These are phyloP conservation scores for Trichonephila clavipes DNA, from an alignment of 1,140 invertebrate genomes.

Conservation along the genomic window DNA sequence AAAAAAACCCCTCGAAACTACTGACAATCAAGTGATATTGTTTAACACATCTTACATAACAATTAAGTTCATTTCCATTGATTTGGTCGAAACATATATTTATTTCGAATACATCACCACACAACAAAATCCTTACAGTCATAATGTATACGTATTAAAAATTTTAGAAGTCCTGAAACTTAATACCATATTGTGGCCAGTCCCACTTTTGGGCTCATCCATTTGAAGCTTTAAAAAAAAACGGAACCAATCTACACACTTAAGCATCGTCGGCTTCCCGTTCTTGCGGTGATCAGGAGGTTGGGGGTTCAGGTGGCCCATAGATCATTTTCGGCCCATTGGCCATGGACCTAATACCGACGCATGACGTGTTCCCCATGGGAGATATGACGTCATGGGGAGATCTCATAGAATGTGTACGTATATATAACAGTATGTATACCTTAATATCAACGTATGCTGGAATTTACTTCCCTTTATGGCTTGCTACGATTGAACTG, in stretches of 20 bases:
- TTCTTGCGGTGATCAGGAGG: constrained; percentile 14
- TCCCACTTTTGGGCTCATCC: neutral
- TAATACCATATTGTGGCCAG: no score
- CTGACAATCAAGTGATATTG: no score
- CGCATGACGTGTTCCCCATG: constrained; percentile 62
- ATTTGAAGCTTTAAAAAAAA: constrained; percentile 17
- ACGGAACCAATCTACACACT: constrained; percentile 43
- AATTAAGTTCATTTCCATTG: no score
- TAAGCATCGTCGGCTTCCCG: constrained; percentile 8
- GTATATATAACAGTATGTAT: neutral
- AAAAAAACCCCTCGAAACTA: no score
- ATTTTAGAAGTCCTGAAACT: no score
- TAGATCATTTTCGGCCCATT: constrained; percentile 73
- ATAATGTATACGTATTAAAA: no score
- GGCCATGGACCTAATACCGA: constrained; percentile 58
- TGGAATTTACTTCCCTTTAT: constrained; percentile 29
- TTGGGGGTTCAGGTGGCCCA: constrained; percentile 68
- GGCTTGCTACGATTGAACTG: neutral
- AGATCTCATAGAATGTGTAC: neutral
- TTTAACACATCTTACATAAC: no score
- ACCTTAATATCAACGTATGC: constrained; percentile 9
- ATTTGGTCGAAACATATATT: no score
- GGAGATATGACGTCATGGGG: constrained; percentile 49
- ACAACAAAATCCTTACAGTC: no score
- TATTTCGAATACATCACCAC: no score